Percentiles rank a stretch among this genome's conserved stretches.
Evolutionary conservation across 2,888 invertebrate species (phyloP).

Genomic region (Exephanes ischioxanthus): DNA sequence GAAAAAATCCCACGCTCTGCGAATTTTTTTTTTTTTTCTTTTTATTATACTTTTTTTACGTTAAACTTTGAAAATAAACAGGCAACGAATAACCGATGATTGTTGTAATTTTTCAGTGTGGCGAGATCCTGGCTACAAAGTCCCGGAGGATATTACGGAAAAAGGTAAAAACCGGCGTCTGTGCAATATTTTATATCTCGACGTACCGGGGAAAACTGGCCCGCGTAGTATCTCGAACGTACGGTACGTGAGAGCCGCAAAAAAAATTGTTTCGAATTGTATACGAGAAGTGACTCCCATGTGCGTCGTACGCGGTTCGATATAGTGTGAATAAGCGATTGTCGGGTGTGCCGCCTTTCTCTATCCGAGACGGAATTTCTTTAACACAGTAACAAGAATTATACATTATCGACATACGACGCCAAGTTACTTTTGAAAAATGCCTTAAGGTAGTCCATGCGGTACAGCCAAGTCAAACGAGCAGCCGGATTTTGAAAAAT

Average conservation of each 20-base stretch:
- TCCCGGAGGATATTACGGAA: slow-evolving; percentile 90
- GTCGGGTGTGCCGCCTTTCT: slow-evolving; percentile 5
- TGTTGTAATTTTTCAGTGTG: slow-evolving; percentile 86
- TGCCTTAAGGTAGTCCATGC: too few relatives aligned
- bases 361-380: slow-evolving; percentile 14
- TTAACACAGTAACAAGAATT: too few relatives aligned
- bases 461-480: too few relatives aligned
- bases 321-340: slow-evolving; percentile 6
- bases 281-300: not conserved
- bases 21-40: not conserved
- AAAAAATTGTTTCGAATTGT: slow-evolving; percentile 25
- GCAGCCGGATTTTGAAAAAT: too few relatives aligned
- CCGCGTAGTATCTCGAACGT: slow-evolving; percentile 22
- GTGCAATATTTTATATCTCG: not conserved
- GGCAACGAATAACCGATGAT: slow-evolving; percentile 37
- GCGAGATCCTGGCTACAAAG: slow-evolving; percentile 88
- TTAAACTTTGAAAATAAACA: not conserved
- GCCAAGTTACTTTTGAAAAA: too few relatives aligned
- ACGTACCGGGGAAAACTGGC: not conserved
- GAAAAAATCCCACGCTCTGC: too few relatives aligned
- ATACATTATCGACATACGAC: too few relatives aligned
- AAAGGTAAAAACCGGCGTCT: slow-evolving; percentile 84
- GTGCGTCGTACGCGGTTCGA: slow-evolving; percentile 19
- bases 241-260: slow-evolving; percentile 23
- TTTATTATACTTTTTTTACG: not conserved